phyloP scores from a whole-genome alignment of 1,140 invertebrate genomes.

The Lucilia sericata region DNA sequence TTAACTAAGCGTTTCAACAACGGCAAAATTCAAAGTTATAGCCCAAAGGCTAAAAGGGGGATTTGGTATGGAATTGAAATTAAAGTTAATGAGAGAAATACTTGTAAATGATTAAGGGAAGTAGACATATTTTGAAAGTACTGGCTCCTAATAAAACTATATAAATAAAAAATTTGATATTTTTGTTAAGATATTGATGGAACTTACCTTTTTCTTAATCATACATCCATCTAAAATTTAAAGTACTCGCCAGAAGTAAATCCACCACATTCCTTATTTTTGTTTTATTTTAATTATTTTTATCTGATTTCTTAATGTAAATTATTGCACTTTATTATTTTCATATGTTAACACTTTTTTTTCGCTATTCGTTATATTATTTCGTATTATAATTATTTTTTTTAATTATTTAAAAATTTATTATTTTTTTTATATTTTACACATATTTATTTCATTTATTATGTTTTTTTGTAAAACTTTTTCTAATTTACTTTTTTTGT shows the following conservation, averaged over 20 bases:
- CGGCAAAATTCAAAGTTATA: neutral
- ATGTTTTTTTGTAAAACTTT: neutral
- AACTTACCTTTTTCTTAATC: neutral
- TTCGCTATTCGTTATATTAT: neutral
- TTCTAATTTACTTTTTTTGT: slow-evolving; percentile 1
- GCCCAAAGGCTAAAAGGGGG: neutral
- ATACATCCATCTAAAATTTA: neutral
- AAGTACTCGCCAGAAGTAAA: neutral
- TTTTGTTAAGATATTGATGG: neutral
- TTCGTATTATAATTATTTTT: neutral
- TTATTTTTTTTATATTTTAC: neutral
- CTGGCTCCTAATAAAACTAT: too few relatives aligned
- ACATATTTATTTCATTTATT: neutral
- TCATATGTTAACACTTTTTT: neutral
- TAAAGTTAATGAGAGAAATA: too few relatives aligned
- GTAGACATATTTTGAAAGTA: too few relatives aligned
- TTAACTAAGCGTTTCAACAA: neutral
- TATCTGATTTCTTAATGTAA: neutral
- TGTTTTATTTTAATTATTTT: neutral
- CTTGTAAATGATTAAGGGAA: too few relatives aligned
- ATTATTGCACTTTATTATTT: slow-evolving; percentile 14
- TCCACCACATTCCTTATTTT: neutral
- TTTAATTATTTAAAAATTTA: neutral
- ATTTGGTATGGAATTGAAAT: too few relatives aligned
- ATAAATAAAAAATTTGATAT: neutral